Base-by-base conservation (phyloP, 2,888 invertebrate genomes). In the Notodonta dromedarius region DNA sequence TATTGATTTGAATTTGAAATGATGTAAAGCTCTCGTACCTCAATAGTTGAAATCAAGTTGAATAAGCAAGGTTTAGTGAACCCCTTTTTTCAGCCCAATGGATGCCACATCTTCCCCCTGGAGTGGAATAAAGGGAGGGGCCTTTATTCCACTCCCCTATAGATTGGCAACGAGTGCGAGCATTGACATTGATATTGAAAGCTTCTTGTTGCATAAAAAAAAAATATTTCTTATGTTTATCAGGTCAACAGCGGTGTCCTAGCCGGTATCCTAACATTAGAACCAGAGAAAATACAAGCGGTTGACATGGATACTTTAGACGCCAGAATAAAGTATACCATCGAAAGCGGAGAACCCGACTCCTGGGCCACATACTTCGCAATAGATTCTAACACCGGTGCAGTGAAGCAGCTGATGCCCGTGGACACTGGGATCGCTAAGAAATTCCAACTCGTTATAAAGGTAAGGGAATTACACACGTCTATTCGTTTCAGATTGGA, bases 301-400 rank as follows among this genome's bases (percentile, higher is more conserved):
- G 96, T 97, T 0, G 98, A 98, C 86, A 96, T 97, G 95, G 98
- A 98, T 81, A 97, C 98, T 0, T 94, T 98, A 54, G 97, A 97
- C 80, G 95, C 97, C 0, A 96, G 96, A 0, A 97, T 98, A 66
- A 94, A 94, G 59, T 98, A 98, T 85, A 96, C 95, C 61, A 97
- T 98, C 79, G 94, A 96, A 13, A 96, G 96, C 69, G 98, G 98
- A 0, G 95, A 95, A 70, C 98, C 98, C 0, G 94, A 95, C 9
- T 95, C 95, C 62, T 98, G 96, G 91, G 90, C 94, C 0, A 96
- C 96, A 12, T 98, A 96, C 86, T 98, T 98, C 89, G 95, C 96
- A 69, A 97, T 98, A 74, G 97, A 98, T 84, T 94, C 95, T 0
- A 95, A 95, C 61, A 96, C 96, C 0, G 98, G 97, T 0, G 96